These are phyloP conservation scores for Cephalotes varians DNA, from an alignment of 2,888 invertebrate species.

Conservation along the genomic window DNA sequence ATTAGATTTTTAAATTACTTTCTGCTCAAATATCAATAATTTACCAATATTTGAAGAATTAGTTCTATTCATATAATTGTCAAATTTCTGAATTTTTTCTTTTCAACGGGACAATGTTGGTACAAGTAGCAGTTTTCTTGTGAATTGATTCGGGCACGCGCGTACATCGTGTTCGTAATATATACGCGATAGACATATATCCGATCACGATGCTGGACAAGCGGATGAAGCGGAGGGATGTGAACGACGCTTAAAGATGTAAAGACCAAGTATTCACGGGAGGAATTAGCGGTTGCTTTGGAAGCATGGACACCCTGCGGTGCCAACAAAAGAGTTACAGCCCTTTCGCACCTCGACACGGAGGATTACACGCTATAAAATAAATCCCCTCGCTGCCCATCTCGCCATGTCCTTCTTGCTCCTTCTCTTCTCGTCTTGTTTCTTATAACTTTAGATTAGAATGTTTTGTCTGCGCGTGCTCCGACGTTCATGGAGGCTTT, in stretches of 20 bases:
- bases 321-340: constrained; percentile 84
- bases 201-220: constrained; percentile 30
- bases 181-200: not conserved
- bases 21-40: not conserved
- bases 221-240: constrained; percentile 32
- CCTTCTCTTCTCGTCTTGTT: constrained; percentile 49
- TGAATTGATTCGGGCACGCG: constrained; percentile 31
- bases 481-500: constrained; percentile 65
- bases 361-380: constrained; percentile 84
- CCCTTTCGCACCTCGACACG: constrained; percentile 84
- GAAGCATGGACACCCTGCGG: constrained; percentile 81
- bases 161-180: constrained; percentile 23
- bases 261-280: constrained; percentile 72
- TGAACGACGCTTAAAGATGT: constrained; percentile 60
- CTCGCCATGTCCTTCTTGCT: not conserved
- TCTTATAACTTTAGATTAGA: constrained; percentile 80
- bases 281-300: constrained; percentile 83
- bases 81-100: not conserved
- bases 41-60: not conserved
- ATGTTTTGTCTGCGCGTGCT: constrained; percentile 80
- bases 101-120: not conserved
- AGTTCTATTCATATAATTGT: not conserved
- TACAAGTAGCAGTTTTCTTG: constrained; percentile 21
- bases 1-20: not conserved
- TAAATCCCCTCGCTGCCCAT: constrained; percentile 77